phyloP scores from a whole-genome alignment of 2,888 invertebrate genomes.

The Archips crataeganus region DNA sequence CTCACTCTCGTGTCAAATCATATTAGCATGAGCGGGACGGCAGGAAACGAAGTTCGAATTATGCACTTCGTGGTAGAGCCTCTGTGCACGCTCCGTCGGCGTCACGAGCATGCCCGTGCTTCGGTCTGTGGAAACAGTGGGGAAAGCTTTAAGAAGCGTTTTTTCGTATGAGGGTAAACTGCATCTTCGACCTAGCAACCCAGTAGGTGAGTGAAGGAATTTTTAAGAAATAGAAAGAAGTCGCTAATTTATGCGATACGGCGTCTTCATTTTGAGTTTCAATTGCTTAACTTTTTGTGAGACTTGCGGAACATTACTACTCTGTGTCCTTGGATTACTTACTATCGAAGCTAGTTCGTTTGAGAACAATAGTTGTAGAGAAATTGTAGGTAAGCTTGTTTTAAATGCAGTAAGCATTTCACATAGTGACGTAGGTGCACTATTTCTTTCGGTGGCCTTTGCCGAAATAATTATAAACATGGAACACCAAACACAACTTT shows the following conservation, averaged over 20 bases:
- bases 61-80: too few relatives aligned
- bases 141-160: not conserved
- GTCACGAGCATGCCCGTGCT: too few relatives aligned
- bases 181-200: conserved; percentile 55
- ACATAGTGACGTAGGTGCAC: conserved; percentile 76
- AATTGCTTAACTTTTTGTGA: conserved; percentile 72
- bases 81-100: too few relatives aligned
- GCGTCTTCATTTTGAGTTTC: conserved; percentile 82
- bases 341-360: conserved; percentile 55
- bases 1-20: too few relatives aligned
- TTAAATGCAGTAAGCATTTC: conserved; percentile 71
- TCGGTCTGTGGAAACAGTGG: too few relatives aligned
- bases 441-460: conserved; percentile 52
- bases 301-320: conserved; percentile 68
- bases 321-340: conserved; percentile 66
- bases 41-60: too few relatives aligned
- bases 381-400: conserved; percentile 71
- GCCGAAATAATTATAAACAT: conserved; percentile 40
- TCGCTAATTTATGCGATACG: conserved; percentile 80
- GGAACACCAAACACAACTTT: conserved; percentile 21
- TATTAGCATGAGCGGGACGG: too few relatives aligned
- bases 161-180: conserved; percentile 14
- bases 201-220: conserved; percentile 71
- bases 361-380: conserved; percentile 54
- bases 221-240: conserved; percentile 80